These are phyloP conservation scores for Ophiothrix spiculata DNA, from an alignment of 35 echinoderm and acorn worm species.

Conservation along the genomic window DNA sequence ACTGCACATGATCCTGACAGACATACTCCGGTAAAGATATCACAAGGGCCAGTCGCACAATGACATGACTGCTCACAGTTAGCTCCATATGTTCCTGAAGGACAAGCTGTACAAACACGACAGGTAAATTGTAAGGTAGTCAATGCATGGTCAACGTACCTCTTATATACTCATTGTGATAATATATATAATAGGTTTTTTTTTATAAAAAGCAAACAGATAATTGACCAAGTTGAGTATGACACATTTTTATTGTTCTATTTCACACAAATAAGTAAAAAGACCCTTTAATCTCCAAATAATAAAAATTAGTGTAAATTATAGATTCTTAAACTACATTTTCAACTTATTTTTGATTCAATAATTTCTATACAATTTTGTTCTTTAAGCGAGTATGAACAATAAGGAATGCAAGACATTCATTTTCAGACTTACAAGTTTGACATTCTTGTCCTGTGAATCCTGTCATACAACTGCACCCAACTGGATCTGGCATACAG, in stretches of 20 bases:
- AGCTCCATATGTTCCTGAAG: neutral
- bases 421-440: neutral
- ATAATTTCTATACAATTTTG: too few relatives aligned
- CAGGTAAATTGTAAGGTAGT: too few relatives aligned
- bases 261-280: neutral
- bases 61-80: neutral
- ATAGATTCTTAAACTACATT: too few relatives aligned
- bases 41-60: neutral
- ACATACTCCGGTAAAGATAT: neutral
- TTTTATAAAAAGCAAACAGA: neutral
- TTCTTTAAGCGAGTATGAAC: too few relatives aligned
- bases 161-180: neutral
- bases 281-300: neutral
- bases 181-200: neutral
- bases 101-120: too few relatives aligned
- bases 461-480: neutral
- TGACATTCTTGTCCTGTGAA: neutral
- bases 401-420: too few relatives aligned
- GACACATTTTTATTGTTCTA: neutral
- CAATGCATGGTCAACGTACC: too few relatives aligned
- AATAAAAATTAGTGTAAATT: too few relatives aligned
- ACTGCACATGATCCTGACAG: neutral
- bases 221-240: too few relatives aligned
- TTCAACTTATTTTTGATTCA: too few relatives aligned
- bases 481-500: too few relatives aligned